phyloP scores from a whole-genome alignment of 2,113 vertebrate species.

The Tyrannus savana region DNA sequence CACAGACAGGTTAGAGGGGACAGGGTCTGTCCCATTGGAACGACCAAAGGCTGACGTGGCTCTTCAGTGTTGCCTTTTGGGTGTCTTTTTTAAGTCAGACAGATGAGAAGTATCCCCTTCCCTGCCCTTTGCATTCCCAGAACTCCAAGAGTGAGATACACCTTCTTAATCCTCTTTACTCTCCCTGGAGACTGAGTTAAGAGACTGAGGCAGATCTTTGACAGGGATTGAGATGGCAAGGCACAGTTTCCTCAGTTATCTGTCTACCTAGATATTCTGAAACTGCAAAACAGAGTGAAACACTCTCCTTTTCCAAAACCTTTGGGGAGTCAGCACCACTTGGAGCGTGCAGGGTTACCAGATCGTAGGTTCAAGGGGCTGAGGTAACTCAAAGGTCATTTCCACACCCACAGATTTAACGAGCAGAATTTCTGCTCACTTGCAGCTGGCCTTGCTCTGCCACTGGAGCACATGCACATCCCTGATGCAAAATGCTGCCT shows the following conservation, averaged over 20 bases:
- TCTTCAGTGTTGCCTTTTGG: background rate
- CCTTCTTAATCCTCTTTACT: background rate
- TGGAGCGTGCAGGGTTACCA: background rate
- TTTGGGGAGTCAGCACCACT: background rate
- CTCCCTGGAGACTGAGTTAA: background rate
- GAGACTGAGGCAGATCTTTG: background rate
- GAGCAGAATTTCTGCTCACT: background rate
- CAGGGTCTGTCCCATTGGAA: background rate
- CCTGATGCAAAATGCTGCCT: background rate
- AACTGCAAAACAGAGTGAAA: background rate
- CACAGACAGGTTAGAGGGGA: background rate
- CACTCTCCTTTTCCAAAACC: background rate
- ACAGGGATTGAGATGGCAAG: background rate
- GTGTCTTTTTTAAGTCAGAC: background rate
- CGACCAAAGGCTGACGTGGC: background rate
- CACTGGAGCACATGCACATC: background rate
- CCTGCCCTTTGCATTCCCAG: background rate
- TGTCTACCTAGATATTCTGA: background rate
- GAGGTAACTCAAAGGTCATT: background rate
- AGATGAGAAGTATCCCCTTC: background rate
- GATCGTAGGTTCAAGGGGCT: background rate
- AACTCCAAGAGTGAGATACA: background rate
- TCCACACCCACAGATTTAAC: background rate
- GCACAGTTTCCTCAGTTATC: background rate
- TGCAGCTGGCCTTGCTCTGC: background rate